Percentiles rank a stretch among this genome's conserved stretches.
Evolutionary conservation across 1,140 invertebrate genomes (phyloP).

Genomic region (Eriocheir sinensis): DNA sequence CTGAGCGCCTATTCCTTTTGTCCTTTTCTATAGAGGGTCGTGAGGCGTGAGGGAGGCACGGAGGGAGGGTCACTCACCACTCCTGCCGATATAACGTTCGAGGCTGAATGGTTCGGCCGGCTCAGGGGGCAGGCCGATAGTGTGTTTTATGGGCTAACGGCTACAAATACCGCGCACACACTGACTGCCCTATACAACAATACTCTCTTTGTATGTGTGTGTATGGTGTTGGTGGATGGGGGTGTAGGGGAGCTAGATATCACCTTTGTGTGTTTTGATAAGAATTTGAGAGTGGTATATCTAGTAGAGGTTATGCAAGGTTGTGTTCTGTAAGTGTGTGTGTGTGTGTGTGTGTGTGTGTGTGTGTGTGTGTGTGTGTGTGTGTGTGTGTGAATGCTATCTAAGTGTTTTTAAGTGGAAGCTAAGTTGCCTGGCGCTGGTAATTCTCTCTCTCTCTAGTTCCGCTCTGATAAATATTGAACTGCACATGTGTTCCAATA

Average conservation of each 20-base stretch:
- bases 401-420: background rate
- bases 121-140: background rate
- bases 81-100: background rate
- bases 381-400: conserved; percentile 2
- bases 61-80: too few relatives aligned
- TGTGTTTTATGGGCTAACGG: background rate
- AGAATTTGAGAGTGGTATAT: too few relatives aligned
- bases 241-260: background rate
- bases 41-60: too few relatives aligned
- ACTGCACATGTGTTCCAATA: too few relatives aligned
- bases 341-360: conserved; percentile 36
- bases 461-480: too few relatives aligned
- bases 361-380: conserved; percentile 35
- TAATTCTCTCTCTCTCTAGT: too few relatives aligned
- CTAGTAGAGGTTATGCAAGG: too few relatives aligned
- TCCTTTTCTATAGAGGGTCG: background rate
- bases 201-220: background rate
- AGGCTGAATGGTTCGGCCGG: background rate
- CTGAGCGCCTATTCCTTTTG: background rate
- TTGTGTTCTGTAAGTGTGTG: background rate
- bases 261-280: too few relatives aligned
- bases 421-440: too few relatives aligned
- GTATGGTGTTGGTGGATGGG: background rate
- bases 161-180: background rate
- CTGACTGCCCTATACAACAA: background rate